phyloP scores from a whole-genome alignment of 2,888 invertebrate genomes.

The Rotaria magnacalcarata region DNA sequence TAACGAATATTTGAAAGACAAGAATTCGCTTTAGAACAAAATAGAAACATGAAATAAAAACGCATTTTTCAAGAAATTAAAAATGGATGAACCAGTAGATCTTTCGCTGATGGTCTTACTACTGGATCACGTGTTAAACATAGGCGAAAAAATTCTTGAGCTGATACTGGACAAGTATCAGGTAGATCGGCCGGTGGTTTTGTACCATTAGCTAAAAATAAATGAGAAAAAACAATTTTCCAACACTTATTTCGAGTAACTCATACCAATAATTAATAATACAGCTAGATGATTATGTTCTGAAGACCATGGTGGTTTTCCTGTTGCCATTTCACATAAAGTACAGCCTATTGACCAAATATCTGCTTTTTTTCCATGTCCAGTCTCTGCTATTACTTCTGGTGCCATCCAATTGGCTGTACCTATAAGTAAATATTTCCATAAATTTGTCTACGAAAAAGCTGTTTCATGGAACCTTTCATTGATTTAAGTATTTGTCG shows the following conservation, averaged over 20 bases:
- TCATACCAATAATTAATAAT: slow-evolving; percentile 58
- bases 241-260: background rate
- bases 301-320: slow-evolving; percentile 58
- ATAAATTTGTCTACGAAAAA: background rate
- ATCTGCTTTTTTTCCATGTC: slow-evolving; percentile 59
- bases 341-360: slow-evolving; percentile 53
- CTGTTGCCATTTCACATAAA: slow-evolving; percentile 51
- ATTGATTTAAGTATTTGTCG: slow-evolving; percentile 56
- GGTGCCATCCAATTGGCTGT: slow-evolving; percentile 61
- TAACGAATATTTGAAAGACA: background rate
- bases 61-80: background rate
- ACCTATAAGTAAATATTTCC: slow-evolving; percentile 41
- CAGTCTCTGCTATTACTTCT: slow-evolving; percentile 59
- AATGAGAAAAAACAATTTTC: background rate
- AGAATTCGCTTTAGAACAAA: background rate
- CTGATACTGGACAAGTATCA: slow-evolving; percentile 53
- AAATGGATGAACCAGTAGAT: slow-evolving; percentile 53
- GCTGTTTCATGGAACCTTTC: slow-evolving; percentile 50
- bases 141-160: slow-evolving; percentile 54
- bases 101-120: slow-evolving; percentile 51
- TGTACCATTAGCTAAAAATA: slow-evolving; percentile 48
- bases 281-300: slow-evolving; percentile 59
- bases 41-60: background rate
- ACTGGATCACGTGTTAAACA: slow-evolving; percentile 55
- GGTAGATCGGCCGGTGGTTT: slow-evolving; percentile 53